Evolutionary conservation across 2,113 vertebrate species (phyloP), one percentile per base, ranked within the genome.

Genomic region (Leptobrachium ailaonicum): DNA sequence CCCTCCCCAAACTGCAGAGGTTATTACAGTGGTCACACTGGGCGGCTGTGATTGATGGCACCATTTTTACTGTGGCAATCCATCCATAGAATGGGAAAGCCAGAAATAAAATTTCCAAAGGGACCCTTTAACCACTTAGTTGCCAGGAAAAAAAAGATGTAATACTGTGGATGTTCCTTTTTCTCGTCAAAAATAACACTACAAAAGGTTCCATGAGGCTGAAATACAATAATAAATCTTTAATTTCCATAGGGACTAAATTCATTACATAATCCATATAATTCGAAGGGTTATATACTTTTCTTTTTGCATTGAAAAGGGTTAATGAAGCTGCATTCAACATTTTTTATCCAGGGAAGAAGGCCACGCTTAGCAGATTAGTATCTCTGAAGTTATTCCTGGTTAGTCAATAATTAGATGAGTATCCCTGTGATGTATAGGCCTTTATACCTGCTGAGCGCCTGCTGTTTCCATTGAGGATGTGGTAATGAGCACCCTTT

Each of bases 1-100:
- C 41, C 60, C 58, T 41, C 44, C 70, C 53, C 9, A 13, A 42
- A 13, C 77, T 66, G 40, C 45, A 73, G 60, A 79, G 45, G 60
- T 71, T 79, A 79, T 79, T 79, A 79, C 6, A 53, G 2, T 32
- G 71, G 77, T 66, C 77, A 79, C 77, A 64, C 40, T 12, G 77
- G 20, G 77, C 42, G 40, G 44, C 8, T 79, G 60, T 79, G 77
- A 79, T 79, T 79, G 77, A 79, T 79, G 69, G 45, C 47, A 41
- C 69, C 60, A 73, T 54, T 72, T 79, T 54, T 64, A 56, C 67
- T 7, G 77, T 73, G 58, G 58, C 77, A 79, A 79, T 14, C 62
- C 77, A 79, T 60, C 77, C 77, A 66, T 73, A 32, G 45, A 79
- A 73, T 66, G 53, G 45, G 62, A 43, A 66, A 71, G 12, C 56